phyloP scores from a whole-genome alignment of 2,888 invertebrate genomes.

The Heliconius ismenius region DNA sequence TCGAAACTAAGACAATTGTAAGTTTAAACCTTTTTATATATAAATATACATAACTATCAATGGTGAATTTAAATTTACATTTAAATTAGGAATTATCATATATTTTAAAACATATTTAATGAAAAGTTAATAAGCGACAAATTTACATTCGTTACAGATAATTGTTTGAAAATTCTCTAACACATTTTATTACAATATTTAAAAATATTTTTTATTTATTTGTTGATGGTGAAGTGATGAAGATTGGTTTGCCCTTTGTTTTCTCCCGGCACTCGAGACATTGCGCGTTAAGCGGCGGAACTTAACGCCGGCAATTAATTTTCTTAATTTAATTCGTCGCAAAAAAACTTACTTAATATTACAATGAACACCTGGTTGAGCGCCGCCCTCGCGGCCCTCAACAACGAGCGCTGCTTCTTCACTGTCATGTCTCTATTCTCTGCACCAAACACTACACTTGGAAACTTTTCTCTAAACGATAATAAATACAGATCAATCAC shows the following conservation, averaged over 20 bases:
- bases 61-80: background rate
- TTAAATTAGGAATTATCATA: background rate
- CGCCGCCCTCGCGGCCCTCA: constrained; percentile 41
- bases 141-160: background rate
- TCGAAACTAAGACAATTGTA: background rate
- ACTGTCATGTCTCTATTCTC: constrained; percentile 19
- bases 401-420: constrained; percentile 16
- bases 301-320: background rate
- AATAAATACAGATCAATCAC: background rate
- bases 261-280: background rate
- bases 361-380: constrained; percentile 49
- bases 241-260: background rate
- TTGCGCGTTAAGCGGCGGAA: background rate
- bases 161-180: background rate
- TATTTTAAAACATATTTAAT: background rate
- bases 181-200: background rate
- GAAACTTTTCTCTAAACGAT: background rate
- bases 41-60: background rate
- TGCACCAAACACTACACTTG: constrained; percentile 1
- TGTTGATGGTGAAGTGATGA: background rate
- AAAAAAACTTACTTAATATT: constrained; percentile 49
- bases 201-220: background rate
- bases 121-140: background rate
- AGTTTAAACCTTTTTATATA: background rate
- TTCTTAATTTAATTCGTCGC: no score